Conservation (phyloP, 2,113 vertebrate genomes). For the Procavia capensis region DNA sequence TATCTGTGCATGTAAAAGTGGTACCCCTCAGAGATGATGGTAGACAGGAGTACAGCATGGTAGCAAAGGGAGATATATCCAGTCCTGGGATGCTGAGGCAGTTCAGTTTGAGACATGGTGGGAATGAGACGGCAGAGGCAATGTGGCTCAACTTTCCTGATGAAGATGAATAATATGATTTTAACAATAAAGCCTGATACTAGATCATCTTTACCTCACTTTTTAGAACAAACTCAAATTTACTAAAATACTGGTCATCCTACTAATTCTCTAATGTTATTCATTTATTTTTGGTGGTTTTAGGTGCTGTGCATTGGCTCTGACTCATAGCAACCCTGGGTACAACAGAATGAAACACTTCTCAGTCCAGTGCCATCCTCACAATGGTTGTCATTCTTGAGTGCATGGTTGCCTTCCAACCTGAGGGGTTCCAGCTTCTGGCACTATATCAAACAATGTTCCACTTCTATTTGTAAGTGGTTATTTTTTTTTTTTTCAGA, state of each 20-base stretch:
- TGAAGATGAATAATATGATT: background rate
- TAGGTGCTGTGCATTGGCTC: too few species aligned
- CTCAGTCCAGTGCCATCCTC: too few species aligned
- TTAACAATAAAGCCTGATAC: background rate
- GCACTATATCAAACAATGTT: too few species aligned
- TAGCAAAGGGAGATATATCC: background rate
- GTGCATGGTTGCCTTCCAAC: too few species aligned
- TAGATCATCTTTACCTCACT: background rate
- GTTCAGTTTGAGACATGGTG: background rate
- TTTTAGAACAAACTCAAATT: constrained; percentile 31
- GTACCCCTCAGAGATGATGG: background rate
- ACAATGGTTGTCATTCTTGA: too few species aligned
- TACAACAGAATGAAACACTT: too few species aligned
- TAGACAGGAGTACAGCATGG: background rate
- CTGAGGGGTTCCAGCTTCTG: too few species aligned
- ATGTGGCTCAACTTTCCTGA: background rate
- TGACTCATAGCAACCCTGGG: too few species aligned
- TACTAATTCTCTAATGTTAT: constrained; percentile 43
- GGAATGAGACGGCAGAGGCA: background rate
- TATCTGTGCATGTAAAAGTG: background rate
- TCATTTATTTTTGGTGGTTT: too few species aligned
- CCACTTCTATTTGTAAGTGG: too few species aligned
- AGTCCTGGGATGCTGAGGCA: background rate
- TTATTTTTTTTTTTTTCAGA: too few species aligned
- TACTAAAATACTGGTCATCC: background rate